A percentile compares a stretch with the other conserved stretches of the same genome.
Evolutionary conservation across 2,113 vertebrate species (phyloP).

Genomic region (Dasyurus viverrinus): DNA sequence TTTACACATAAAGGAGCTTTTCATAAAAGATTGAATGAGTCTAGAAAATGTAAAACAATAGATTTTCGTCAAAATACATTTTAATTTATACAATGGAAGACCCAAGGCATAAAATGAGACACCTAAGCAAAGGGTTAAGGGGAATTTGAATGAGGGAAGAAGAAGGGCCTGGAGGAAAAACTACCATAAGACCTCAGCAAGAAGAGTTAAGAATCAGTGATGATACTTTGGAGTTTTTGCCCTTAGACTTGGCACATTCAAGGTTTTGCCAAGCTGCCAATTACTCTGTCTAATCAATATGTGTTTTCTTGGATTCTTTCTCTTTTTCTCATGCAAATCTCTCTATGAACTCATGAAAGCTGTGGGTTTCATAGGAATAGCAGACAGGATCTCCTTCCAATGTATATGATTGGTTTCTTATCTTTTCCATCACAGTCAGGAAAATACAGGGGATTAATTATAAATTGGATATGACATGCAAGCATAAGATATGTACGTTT

Average conservation of each 20-base stretch:
- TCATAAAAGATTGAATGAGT: neutral
- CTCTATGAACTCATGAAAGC: neutral
- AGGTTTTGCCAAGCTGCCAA: neutral
- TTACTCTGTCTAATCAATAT: neutral
- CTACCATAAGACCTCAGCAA: neutral
- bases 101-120: neutral
- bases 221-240: neutral
- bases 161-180: neutral
- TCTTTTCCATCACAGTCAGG: neutral
- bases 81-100: neutral
- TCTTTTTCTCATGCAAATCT: neutral
- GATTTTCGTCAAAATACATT: neutral
- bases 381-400: neutral
- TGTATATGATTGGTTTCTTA: neutral
- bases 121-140: neutral
- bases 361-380: neutral
- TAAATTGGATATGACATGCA: neutral
- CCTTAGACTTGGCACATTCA: neutral
- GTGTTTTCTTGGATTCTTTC: neutral
- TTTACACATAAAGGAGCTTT: neutral
- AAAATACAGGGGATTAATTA: neutral
- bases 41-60: neutral
- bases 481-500: neutral
- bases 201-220: neutral
- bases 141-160: neutral